Evolutionary conservation across 2,888 invertebrate species (phyloP).

Genomic region (Proisotoma minuta): DNA sequence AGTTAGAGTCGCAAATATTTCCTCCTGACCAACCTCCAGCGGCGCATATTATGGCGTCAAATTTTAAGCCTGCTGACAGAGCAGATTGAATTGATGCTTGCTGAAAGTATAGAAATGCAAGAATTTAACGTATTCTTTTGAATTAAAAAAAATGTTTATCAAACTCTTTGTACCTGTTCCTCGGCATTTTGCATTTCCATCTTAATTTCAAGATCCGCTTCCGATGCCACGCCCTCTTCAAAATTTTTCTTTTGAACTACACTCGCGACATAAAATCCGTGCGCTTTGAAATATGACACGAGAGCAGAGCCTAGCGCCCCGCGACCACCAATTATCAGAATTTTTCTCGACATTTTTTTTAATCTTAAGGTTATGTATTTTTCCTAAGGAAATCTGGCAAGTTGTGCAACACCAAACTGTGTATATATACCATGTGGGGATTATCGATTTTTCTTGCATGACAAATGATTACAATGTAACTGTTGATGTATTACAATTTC

Average conservation of each 20-base stretch:
- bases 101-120: no score
- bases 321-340: slow-evolving; percentile 27
- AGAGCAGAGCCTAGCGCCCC: slow-evolving; percentile 32
- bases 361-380: no score
- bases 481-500: no score
- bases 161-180: slow-evolving; percentile 56
- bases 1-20: slow-evolving; percentile 75
- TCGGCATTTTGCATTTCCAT: slow-evolving; percentile 61
- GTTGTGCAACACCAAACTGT: no score
- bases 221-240: slow-evolving; percentile 58
- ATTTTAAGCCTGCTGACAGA: slow-evolving; percentile 62
- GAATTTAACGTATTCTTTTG: no score
- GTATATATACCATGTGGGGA: background rate
- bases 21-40: slow-evolving; percentile 98
- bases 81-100: no score
- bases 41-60: slow-evolving; percentile 94
- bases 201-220: no score
- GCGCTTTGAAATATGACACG: slow-evolving; percentile 32
- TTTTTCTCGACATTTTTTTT: no score
- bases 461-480: no score
- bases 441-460: slow-evolving; percentile 1
- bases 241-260: slow-evolving; percentile 79
- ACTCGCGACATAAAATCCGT: slow-evolving; percentile 68
- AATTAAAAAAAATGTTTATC: no score
- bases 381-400: no score